Evolutionary conservation across 2,888 invertebrate genomes (phyloP).

Genomic region (Cephus pygmeus): DNA sequence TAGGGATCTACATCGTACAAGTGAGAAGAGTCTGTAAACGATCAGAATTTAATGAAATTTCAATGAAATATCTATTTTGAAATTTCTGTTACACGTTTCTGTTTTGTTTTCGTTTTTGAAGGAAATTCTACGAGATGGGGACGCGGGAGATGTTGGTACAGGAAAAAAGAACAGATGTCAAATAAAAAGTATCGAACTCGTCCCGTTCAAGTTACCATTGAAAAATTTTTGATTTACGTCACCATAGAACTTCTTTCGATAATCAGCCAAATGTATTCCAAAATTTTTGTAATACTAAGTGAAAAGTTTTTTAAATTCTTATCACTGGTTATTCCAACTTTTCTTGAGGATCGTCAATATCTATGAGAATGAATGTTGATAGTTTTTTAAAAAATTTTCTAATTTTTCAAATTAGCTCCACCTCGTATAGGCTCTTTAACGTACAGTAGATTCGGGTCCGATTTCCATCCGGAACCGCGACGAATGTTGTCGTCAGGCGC

Average conservation of each 20-base stretch:
- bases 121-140: too few relatives aligned
- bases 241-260: too few relatives aligned
- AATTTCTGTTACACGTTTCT: not conserved
- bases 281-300: too few relatives aligned
- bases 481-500: not conserved
- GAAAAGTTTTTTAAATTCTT: too few relatives aligned
- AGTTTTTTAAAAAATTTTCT: not conserved
- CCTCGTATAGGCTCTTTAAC: not conserved
- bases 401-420: not conserved
- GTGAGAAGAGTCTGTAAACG: not conserved
- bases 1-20: not conserved
- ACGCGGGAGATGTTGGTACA: too few relatives aligned
- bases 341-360: not conserved
- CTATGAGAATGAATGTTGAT: not conserved
- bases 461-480: not conserved
- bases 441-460: not conserved
- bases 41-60: not conserved
- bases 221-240: too few relatives aligned
- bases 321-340: not conserved
- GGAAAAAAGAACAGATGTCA: too few relatives aligned
- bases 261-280: too few relatives aligned
- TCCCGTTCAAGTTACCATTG: too few relatives aligned
- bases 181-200: too few relatives aligned
- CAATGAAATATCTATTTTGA: not conserved
- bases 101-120: too few relatives aligned